These are phyloP conservation scores for Pandemis corylana DNA, from an alignment of 2,888 invertebrate species.

Conservation along the genomic window DNA sequence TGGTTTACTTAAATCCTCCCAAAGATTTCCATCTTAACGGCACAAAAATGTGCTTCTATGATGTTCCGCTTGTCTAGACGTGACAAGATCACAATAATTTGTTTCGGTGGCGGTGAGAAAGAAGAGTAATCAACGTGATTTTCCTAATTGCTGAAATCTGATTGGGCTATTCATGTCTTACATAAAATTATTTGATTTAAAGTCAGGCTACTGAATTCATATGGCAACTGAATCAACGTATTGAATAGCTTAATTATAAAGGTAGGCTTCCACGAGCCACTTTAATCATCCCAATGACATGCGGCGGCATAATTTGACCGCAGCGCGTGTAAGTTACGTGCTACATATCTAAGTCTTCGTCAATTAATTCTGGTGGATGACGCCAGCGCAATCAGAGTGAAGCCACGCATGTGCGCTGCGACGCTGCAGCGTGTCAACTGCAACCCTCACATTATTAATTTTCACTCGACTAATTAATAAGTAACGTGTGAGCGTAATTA, in stretches of 20 bases:
- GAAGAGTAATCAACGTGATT: constrained; percentile 7
- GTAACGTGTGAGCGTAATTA: constrained; percentile 74
- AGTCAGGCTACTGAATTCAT: constrained; percentile 15
- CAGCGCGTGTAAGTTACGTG: constrained; percentile 44
- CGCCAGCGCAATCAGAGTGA: constrained; percentile 58
- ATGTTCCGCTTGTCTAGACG: constrained; percentile 53
- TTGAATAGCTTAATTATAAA: constrained; percentile 30
- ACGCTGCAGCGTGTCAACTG: constrained; percentile 71
- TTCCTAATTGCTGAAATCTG: constrained; percentile 13
- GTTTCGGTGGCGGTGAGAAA: constrained; percentile 13
- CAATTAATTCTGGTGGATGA: constrained; percentile 71
- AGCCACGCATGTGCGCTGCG: constrained; percentile 53
- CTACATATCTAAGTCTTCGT: constrained; percentile 68
- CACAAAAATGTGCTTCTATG: constrained; percentile 69
- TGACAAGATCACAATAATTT: constrained; percentile 15
- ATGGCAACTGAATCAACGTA: constrained; percentile 30
- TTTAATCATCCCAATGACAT: constrained; percentile 24
- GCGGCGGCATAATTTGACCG: constrained; percentile 32
- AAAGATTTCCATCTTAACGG: constrained; percentile 81
- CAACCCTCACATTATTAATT: constrained; percentile 79
- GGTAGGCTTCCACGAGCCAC: constrained; percentile 29
- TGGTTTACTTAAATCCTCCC: constrained; percentile 74
- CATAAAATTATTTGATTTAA: constrained; percentile 17
- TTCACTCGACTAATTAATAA: constrained; percentile 74
- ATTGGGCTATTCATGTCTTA: constrained; percentile 21